phyloP scores from a whole-genome alignment of 53 echinoderm and acorn worm genomes.

The Luidia sarsii region DNA sequence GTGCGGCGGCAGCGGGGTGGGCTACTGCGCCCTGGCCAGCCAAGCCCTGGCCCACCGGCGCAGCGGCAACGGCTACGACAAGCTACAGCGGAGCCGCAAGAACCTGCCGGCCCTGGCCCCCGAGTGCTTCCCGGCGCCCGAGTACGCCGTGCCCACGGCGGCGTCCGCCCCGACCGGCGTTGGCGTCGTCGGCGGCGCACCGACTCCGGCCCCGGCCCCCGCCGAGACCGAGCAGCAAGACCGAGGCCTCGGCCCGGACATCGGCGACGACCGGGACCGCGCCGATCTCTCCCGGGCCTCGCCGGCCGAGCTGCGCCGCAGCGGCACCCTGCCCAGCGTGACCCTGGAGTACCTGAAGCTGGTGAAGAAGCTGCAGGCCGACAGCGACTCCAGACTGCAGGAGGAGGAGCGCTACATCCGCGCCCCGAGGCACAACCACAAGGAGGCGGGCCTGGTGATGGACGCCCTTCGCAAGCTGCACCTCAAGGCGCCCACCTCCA shows the following conservation, averaged over 20 bases:
- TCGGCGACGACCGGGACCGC: neutral
- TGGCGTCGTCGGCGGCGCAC: neutral
- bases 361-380: neutral
- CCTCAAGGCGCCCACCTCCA: neutral
- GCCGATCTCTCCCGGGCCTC: conserved; percentile 6
- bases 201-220: neutral
- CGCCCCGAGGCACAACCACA: conserved; percentile 40
- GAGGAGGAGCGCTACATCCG: conserved; percentile 34
- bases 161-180: neutral
- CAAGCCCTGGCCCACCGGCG: conserved; percentile 20
- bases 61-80: conserved; percentile 54
- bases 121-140: conserved; percentile 19
- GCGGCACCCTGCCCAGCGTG: conserved; percentile 17
- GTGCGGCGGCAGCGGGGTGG: conserved; percentile 5
- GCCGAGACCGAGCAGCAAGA: neutral
- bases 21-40: conserved; percentile 33
- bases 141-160: conserved; percentile 43
- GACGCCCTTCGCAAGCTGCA: neutral
- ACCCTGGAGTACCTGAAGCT: conserved; percentile 25
- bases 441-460: conserved; percentile 21
- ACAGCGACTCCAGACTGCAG: neutral
- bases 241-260: too few species aligned
- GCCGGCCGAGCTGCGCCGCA: neutral
- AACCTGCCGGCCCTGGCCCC: conserved; percentile 14
- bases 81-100: conserved; percentile 47